Base-by-base conservation (phyloP, 2,888 invertebrate species). In the Meiosimyza platycephala region DNA sequence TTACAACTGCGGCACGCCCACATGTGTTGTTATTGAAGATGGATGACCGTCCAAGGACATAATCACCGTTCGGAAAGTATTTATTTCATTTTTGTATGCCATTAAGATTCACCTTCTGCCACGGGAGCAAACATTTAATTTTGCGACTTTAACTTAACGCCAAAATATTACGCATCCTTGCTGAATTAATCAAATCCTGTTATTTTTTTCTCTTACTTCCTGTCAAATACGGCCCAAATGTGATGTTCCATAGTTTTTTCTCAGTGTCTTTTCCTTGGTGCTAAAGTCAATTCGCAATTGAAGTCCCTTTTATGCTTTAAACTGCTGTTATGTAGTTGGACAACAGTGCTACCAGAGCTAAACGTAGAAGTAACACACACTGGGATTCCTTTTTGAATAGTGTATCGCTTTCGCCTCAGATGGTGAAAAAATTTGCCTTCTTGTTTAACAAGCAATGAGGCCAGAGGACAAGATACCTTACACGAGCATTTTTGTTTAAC, bases 361-460 rank as follows among this genome's bases (percentile, higher is more conserved):
- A 62, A 62, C 7, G 4, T 9, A 40, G 57, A 47, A 52, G 22
- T 64, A 63, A 72, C 72, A 72, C 72, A 72, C 67, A 55, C 55
- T 55, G 72, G 74, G 73, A 74, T 75, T 73, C 73, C 73, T 76
- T 74, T 73, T 73, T 72, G 74, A 75, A 77, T 78, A 77, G 76
- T 72, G 76, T 75, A 77, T 78, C 78, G 78, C 9, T 40, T 40
- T 6, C 9, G 40, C 74, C 74, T 76, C 74, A 77, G 78, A 78
- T 78, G 78, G 78, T 76, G 77, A 77, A 78, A 77, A 78, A 78
- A 77, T 78, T 77, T 78, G 76, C 75, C 77, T 78, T 74, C 76
- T 77, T 78, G 78, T 78, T 78, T 76, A 78, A 78, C 78, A 78
- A 78, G 78, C 78, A 76, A 78, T 78, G 78, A 78, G 78, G 78